Percentiles rank a stretch among this genome's conserved stretches.
Evolutionary conservation across 2,797 vertebrate genomes (phyloP).

Genomic region (Hafferia zeledoni): DNA sequence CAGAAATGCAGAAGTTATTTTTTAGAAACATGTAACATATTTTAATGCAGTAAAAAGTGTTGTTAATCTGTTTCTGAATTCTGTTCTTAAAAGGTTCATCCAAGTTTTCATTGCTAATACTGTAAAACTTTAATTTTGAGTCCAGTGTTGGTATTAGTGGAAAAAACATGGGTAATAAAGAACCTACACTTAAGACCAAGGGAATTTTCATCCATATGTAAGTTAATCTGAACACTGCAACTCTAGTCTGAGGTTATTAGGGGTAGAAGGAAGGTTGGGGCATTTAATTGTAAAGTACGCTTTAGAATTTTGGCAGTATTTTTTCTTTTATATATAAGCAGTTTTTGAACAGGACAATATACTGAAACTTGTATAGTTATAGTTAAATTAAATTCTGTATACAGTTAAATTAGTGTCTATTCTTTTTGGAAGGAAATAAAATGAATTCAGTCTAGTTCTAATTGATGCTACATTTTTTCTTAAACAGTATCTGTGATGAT

Average conservation of each 20-base stretch:
- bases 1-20: conserved; percentile 30
- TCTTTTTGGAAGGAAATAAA: conserved; percentile 63
- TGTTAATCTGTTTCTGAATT: conserved; percentile 33
- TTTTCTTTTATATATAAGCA: conserved; percentile 29
- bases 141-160: background rate
- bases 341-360: conserved; percentile 54
- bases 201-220: background rate
- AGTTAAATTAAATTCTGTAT: conserved; percentile 68
- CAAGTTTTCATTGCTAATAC: background rate
- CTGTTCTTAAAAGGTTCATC: conserved; percentile 15
- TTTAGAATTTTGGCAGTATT: conserved; percentile 48
- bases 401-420: conserved; percentile 61
- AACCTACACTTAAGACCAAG: background rate
- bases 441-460: conserved; percentile 60
- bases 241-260: background rate
- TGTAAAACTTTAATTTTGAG: background rate
- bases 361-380: conserved; percentile 63
- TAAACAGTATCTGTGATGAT: background rate
- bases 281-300: conserved; percentile 41
- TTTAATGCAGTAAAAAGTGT: conserved; percentile 16
- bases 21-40: conserved; percentile 17
- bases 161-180: background rate
- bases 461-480: conserved; percentile 37
- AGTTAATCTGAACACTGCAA: background rate
- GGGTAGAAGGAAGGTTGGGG: background rate